Base-by-base conservation (phyloP, 1,140 invertebrate species). In the Anoplolepis gracilipes region DNA sequence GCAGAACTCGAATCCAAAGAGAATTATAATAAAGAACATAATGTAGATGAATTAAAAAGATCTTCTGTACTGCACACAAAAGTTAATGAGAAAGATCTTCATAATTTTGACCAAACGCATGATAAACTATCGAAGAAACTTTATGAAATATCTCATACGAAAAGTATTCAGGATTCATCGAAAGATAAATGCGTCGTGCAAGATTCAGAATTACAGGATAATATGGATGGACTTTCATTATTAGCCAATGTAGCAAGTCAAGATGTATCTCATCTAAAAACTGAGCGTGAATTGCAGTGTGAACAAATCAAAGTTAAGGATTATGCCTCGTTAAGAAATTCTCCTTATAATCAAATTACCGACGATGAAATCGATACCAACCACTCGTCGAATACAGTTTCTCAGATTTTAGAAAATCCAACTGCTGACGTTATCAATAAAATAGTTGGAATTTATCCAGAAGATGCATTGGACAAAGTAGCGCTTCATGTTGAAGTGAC, bases 211-310 rank as follows among this genome's bases (percentile, higher is more conserved):
- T 88, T 91, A 67, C 87, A 91, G 30, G 93, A 92, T 22, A 92
- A 91, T 33, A 93, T 94, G 19, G 94, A 95, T 28, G 94, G 94
- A 3, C 85, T 95, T 0, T 92, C 92, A n/a, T 79, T 95, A 28
- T 84, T 95, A 10, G 94, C 94, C 1, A 92, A 88, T 64, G 94
- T 95, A 0, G 6, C 78, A 22, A 69, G 76, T 67, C 76, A 79
- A 42, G 88, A 88, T 13, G 87, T 91, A 42, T 53, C 89, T 4
- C 88, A 88, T 61, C 39, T 90, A 22, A 88, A 85, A 13, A 59
- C 84, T 6, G 78, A 86, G 46, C 30, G 19, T 1, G 87, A 85
- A 1, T 28, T 65, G 13, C 84, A 76, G 22, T 79, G 64, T 8
- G 90, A 93, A 42, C 84, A 90, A 28, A 92, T 94, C 28, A 95